Conservation (phyloP, 1,140 invertebrate genomes). For the Ephestia elutella region DNA sequence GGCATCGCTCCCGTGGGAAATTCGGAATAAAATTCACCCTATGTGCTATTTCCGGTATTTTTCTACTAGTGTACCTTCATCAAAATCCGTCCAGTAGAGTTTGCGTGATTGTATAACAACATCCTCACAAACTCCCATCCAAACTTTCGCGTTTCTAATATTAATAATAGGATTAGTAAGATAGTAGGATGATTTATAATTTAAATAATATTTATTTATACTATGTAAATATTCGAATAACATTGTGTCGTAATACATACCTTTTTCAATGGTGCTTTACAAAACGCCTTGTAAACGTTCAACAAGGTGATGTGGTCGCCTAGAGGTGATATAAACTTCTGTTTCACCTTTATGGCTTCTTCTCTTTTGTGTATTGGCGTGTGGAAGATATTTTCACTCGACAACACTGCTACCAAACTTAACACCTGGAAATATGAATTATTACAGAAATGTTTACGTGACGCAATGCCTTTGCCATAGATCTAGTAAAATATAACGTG, state of each 20-base stretch:
- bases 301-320: slow-evolving; percentile 96
- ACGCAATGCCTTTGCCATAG: no score
- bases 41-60: no score
- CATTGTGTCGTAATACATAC: slow-evolving; percentile 47
- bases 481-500: no score
- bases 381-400: slow-evolving; percentile 78
- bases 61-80: not conserved
- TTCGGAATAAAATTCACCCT: no score
- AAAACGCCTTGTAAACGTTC: slow-evolving; percentile 90
- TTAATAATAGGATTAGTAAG: not conserved
- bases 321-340: slow-evolving; percentile 89
- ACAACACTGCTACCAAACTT: slow-evolving; percentile 77
- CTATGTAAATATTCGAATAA: no score
- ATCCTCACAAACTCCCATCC: no score
- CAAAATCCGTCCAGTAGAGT: not conserved
- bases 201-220: no score
- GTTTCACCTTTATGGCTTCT: slow-evolving; percentile 79
- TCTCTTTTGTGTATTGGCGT: slow-evolving; percentile 77
- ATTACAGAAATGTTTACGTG: slow-evolving; percentile 29
- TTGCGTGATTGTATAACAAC: not conserved
- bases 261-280: slow-evolving; percentile 83
- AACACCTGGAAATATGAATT: slow-evolving; percentile 62
- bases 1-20: no score
- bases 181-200: slow-evolving; percentile 9
- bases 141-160: no score